Conservation (phyloP, 2,113 vertebrate genomes). For the Epinephelus lanceolatus region DNA sequence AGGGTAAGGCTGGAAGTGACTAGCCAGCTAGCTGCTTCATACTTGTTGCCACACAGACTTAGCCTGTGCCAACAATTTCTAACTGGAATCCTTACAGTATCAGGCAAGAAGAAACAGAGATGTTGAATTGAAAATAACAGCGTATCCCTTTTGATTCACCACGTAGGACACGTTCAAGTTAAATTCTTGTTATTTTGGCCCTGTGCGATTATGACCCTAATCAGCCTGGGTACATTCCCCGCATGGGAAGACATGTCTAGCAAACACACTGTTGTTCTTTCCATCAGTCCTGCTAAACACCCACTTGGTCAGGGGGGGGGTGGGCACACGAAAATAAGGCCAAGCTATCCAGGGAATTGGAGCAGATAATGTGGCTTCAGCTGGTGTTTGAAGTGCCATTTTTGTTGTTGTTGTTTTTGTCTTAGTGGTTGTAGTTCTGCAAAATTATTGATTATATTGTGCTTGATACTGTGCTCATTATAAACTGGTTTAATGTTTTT, state of each 20-base stretch:
- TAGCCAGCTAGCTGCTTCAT: slow-evolving; percentile 19
- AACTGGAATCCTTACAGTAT: not conserved
- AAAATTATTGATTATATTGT: not conserved
- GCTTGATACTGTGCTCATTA: not conserved
- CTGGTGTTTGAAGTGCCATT: not conserved
- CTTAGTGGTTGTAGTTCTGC: not conserved
- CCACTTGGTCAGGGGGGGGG: slow-evolving; percentile 4
- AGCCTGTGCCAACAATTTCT: not conserved
- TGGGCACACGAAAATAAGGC: slow-evolving; percentile 41
- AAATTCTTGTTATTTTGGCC: slow-evolving; percentile 9
- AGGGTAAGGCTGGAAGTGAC: slow-evolving; percentile 22
- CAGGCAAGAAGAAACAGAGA: not conserved
- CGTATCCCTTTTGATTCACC: not conserved
- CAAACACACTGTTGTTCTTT: slow-evolving; percentile 29
- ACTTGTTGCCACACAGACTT: not conserved
- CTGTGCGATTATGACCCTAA: not conserved
- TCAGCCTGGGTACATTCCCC: not conserved
- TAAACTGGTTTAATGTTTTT: slow-evolving; percentile 15
- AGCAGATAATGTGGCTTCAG: slow-evolving; percentile 55
- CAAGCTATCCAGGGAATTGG: slow-evolving; percentile 46
- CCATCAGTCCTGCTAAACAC: slow-evolving; percentile 25
- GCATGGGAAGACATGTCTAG: slow-evolving; percentile 11
- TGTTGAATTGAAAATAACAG: not conserved
- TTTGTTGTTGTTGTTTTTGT: slow-evolving; percentile 25
- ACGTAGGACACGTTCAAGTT: not conserved